These are phyloP conservation scores for Alca torda DNA, from an alignment of 2,797 vertebrate genomes.

Conservation along the genomic window DNA sequence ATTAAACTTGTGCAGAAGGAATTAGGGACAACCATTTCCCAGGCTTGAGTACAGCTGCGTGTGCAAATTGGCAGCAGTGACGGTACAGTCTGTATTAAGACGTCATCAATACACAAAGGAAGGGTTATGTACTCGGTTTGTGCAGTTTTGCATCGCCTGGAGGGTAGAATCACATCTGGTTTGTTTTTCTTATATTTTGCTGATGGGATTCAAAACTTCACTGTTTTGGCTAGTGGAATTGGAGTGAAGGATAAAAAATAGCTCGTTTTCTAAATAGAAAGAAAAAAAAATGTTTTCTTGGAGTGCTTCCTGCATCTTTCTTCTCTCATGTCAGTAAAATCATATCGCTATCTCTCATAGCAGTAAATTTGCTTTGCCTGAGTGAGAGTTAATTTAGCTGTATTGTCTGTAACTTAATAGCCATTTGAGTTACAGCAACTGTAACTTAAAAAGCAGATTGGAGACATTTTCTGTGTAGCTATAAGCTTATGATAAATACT, in stretches of 20 bases:
- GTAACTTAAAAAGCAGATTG: neutral
- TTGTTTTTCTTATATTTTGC: neutral
- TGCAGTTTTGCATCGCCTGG: neutral
- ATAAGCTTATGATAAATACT: neutral
- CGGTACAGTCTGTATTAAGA: neutral
- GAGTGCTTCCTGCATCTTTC: neutral
- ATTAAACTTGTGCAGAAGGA: neutral
- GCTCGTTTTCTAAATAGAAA: neutral
- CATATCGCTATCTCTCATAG: too few relatives aligned
- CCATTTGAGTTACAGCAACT: neutral
- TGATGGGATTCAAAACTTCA: neutral
- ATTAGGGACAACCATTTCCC: neutral
- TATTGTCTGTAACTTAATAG: neutral
- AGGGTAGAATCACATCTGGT: neutral
- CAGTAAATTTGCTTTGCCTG: neutral
- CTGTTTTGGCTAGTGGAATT: neutral
- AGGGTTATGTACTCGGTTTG: neutral
- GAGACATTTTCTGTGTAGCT: neutral
- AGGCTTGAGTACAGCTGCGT: neutral
- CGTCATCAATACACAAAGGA: neutral
- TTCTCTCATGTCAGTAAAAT: neutral
- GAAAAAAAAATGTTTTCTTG: neutral
- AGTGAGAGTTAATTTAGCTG: neutral
- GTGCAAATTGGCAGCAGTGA: neutral
- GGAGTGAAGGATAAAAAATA: neutral